These are phyloP conservation scores for Phytoseiulus persimilis DNA, from an alignment of 2,888 invertebrate genomes.

Conservation along the genomic window DNA sequence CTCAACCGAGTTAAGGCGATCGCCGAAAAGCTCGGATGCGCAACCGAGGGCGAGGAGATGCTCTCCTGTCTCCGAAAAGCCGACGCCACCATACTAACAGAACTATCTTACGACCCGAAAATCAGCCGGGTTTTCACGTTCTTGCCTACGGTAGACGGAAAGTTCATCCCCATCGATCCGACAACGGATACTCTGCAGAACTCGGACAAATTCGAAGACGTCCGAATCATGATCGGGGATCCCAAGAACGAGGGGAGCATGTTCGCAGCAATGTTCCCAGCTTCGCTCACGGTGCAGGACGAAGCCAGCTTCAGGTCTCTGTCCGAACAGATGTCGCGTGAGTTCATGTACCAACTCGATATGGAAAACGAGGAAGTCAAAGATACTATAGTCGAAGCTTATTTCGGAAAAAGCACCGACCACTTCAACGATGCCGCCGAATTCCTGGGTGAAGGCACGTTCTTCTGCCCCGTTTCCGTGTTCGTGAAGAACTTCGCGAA, in stretches of 20 bases:
- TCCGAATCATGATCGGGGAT: background rate
- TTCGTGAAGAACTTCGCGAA: background rate
- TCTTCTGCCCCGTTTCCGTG: background rate
- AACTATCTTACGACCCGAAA: background rate
- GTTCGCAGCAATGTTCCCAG: background rate
- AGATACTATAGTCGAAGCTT: background rate
- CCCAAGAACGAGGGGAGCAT: slow-evolving; percentile 11
- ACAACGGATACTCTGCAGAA: background rate
- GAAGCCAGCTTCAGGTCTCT: background rate
- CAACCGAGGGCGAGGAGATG: slow-evolving; percentile 1
- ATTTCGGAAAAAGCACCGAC: background rate
- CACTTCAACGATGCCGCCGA: background rate
- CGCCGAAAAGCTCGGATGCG: slow-evolving; percentile 7
- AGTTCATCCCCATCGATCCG: background rate
- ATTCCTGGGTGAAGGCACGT: background rate
- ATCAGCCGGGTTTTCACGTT: background rate
- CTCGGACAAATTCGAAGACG: background rate
- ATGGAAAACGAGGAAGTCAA: background rate
- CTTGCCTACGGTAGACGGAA: background rate
- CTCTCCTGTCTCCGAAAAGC: background rate
- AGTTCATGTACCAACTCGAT: background rate
- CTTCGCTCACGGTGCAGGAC: background rate
- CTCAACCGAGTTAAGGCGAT: background rate
- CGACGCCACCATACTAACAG: background rate
- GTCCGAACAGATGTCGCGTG: background rate